A percentile compares a stretch with the other conserved stretches of the same genome.
Evolutionary conservation across 2,113 vertebrate genomes (phyloP).

Genomic region (Halcyon senegalensis): DNA sequence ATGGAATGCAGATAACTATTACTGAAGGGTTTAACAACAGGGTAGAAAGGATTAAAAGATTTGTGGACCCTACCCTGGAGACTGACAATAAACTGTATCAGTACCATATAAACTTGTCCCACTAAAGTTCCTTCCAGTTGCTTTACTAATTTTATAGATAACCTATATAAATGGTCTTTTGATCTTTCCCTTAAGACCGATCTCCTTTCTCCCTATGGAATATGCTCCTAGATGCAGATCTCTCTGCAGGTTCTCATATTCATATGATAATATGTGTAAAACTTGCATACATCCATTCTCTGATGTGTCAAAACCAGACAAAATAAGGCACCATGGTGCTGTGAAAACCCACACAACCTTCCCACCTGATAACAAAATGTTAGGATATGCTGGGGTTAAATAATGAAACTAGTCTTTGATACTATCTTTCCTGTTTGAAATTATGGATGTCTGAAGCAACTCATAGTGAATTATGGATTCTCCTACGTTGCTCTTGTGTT

Average conservation of each 20-base stretch:
- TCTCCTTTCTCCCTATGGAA: background rate
- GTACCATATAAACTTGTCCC: background rate
- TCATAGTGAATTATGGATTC: background rate
- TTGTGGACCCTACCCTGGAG: background rate
- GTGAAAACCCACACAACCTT: background rate
- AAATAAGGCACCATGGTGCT: background rate
- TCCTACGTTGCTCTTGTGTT: background rate
- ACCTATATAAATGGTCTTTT: background rate
- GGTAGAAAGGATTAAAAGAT: background rate
- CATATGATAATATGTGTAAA: background rate
- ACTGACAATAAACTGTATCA: background rate
- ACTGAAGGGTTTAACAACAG: background rate
- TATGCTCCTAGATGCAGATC: background rate
- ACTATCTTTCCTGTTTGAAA: background rate
- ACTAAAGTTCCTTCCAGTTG: background rate
- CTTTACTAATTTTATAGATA: background rate
- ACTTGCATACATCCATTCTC: background rate
- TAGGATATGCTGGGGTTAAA: background rate
- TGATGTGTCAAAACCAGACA: background rate
- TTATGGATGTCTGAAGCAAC: too few relatives aligned
- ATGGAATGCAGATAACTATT: background rate
- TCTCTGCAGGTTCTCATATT: background rate
- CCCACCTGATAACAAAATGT: background rate
- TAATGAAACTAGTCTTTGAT: background rate
- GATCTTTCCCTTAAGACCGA: background rate